These are phyloP conservation scores for Nothura maculosa DNA, from an alignment of 2,797 vertebrate genomes.

Conservation along the genomic window DNA sequence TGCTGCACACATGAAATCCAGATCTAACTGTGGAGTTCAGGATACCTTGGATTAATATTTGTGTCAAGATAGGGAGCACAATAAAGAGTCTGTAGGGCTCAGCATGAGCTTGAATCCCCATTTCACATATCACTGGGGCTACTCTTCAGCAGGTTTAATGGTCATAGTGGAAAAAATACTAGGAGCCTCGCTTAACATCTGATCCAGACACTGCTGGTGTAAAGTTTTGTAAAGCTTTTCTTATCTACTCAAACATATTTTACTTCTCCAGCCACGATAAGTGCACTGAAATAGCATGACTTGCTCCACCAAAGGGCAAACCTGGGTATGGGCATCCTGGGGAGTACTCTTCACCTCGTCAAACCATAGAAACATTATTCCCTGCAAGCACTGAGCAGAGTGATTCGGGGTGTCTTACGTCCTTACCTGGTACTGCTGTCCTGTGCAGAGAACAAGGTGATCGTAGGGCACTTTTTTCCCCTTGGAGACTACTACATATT, in stretches of 20 bases:
- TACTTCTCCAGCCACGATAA: neutral
- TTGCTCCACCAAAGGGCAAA: neutral
- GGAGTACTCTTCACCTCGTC: neutral
- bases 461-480: constrained; percentile 86
- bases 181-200: neutral
- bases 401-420: neutral
- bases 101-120: neutral
- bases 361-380: neutral
- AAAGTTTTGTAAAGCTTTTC: neutral
- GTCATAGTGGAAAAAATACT: neutral
- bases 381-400: rapidly evolving
- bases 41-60: neutral
- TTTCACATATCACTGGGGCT: neutral
- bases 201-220: rapidly evolving
- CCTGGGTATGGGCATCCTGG: neutral
- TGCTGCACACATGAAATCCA: neutral
- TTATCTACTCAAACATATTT: neutral
- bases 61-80: neutral
- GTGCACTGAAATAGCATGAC: rapidly evolving
- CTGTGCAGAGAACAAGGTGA: constrained; percentile 91
- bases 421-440: constrained; percentile 93
- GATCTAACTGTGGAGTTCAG: neutral
- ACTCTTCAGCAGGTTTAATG: neutral
- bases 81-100: neutral
- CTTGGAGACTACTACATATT: constrained; percentile 83